Conservation (phyloP, 2,888 invertebrate genomes). For the Molorchus minor region DNA sequence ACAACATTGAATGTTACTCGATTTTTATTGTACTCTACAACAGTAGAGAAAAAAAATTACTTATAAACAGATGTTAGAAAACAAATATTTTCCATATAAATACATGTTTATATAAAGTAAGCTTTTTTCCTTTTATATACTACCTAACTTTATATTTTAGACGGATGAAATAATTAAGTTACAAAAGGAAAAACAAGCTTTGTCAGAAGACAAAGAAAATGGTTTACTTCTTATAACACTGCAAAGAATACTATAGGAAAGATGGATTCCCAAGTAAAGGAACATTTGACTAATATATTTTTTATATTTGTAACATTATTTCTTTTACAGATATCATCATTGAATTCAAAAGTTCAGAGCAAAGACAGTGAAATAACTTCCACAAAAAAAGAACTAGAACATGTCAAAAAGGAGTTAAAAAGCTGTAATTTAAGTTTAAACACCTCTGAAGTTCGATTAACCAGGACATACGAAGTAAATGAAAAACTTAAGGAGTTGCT, state of each 20-base stretch:
- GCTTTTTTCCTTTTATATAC: no score
- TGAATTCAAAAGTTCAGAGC: constrained; percentile 53
- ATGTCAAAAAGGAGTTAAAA: constrained; percentile 63
- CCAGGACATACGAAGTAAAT: constrained; percentile 65
- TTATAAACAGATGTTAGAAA: no score
- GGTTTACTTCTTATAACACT: constrained; percentile 54
- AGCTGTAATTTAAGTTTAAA: constrained; percentile 58
- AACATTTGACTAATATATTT: constrained; percentile 1
- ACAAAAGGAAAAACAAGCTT: constrained; percentile 53
- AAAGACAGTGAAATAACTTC: constrained; percentile 56
- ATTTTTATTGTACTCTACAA: no score
- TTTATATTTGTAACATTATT: neutral
- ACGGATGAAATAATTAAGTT: constrained; percentile 55
- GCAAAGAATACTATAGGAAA: constrained; percentile 54
- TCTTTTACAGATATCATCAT: constrained; percentile 44
- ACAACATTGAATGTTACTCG: no score
- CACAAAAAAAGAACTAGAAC: constrained; percentile 64
- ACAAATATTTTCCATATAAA: no score
- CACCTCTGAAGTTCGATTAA: constrained; percentile 63
- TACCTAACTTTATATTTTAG: constrained; percentile 44
- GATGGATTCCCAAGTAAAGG: constrained; percentile 57
- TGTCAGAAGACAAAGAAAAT: constrained; percentile 59
- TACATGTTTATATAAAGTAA: no score
- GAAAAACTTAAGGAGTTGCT: constrained; percentile 58
- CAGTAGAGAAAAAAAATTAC: no score